Evolutionary conservation across 2,888 invertebrate species (phyloP).

Genomic region (Oscheius sp.): DNA sequence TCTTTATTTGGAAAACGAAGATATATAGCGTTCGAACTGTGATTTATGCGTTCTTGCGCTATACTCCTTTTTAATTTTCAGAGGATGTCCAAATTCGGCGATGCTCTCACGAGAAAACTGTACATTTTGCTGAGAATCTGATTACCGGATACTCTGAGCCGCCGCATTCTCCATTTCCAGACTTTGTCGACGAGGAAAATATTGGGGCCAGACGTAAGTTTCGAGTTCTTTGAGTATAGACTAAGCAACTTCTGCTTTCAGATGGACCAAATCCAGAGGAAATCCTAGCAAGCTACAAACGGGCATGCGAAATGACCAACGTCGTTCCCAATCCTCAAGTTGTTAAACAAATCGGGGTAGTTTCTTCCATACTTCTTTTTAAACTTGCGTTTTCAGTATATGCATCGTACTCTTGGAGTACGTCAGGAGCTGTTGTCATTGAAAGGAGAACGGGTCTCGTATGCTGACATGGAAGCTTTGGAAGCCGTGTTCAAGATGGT

Average conservation of each 20-base stretch:
- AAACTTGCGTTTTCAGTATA: conserved; percentile 40
- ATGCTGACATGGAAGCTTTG: conserved; percentile 83
- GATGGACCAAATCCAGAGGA: conserved; percentile 71
- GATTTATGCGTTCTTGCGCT: too few species aligned
- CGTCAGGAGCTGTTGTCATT: conserved; percentile 56
- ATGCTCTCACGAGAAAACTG: conserved; percentile 60
- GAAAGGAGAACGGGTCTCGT: conserved; percentile 79
- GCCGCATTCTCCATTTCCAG: conserved; percentile 36
- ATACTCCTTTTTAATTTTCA: not conserved
- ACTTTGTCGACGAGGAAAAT: not conserved
- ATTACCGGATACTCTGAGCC: conserved; percentile 54
- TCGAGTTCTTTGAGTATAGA: not conserved
- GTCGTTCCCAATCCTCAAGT: conserved; percentile 74
- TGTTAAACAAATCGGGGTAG: conserved; percentile 60
- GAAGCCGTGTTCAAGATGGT: conserved; percentile 86
- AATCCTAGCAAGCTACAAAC: conserved; percentile 81
- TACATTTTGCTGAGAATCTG: conserved; percentile 56
- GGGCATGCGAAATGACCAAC: conserved; percentile 67
- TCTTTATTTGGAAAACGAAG: too few species aligned
- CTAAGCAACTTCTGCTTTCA: conserved; percentile 23
- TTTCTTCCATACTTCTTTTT: not conserved
- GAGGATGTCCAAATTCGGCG: conserved; percentile 43
- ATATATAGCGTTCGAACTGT: too few species aligned
- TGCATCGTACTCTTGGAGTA: conserved; percentile 54
- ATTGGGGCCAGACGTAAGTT: not conserved